These are phyloP conservation scores for Gymnocheta viridis DNA, from an alignment of 2,888 invertebrate genomes.

Conservation along the genomic window DNA sequence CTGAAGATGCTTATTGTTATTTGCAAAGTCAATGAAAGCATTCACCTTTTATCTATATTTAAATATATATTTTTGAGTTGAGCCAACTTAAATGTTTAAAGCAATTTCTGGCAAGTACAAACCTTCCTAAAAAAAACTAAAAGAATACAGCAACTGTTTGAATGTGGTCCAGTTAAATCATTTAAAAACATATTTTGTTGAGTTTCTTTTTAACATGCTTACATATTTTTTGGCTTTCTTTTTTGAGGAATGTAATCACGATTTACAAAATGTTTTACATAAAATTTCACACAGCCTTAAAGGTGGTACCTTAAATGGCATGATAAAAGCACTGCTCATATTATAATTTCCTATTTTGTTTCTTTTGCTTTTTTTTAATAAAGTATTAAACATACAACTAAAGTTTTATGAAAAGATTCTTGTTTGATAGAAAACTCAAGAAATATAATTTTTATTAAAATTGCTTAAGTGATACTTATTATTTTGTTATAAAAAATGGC, in stretches of 20 bases:
- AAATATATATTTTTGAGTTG: constrained; percentile 48
- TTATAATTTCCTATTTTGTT: not conserved
- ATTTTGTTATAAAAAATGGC: too few species aligned
- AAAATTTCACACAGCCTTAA: constrained; percentile 64
- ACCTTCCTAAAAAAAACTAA: constrained; percentile 33
- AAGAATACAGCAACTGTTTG: constrained; percentile 46
- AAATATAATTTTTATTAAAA: too few species aligned
- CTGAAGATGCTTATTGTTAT: constrained; percentile 72
- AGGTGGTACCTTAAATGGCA: not conserved
- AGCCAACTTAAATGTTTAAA: constrained; percentile 8
- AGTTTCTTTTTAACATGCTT: constrained; percentile 5
- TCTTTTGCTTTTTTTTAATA: not conserved
- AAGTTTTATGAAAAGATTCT: too few species aligned
- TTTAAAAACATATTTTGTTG: constrained; percentile 53
- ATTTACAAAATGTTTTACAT: constrained; percentile 70
- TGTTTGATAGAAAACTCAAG: too few species aligned
- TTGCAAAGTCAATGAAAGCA: constrained; percentile 69
- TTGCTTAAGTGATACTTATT: too few species aligned
- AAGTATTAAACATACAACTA: too few species aligned
- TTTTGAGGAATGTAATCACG: constrained; percentile 66
- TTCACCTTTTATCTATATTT: constrained; percentile 67
- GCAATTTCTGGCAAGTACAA: not conserved
- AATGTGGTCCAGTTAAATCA: constrained; percentile 72
- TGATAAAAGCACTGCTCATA: not conserved
- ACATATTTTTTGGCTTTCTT: constrained; percentile 17